Conservation (phyloP, 1,140 invertebrate species). For the Panagrolaimus sp. region DNA sequence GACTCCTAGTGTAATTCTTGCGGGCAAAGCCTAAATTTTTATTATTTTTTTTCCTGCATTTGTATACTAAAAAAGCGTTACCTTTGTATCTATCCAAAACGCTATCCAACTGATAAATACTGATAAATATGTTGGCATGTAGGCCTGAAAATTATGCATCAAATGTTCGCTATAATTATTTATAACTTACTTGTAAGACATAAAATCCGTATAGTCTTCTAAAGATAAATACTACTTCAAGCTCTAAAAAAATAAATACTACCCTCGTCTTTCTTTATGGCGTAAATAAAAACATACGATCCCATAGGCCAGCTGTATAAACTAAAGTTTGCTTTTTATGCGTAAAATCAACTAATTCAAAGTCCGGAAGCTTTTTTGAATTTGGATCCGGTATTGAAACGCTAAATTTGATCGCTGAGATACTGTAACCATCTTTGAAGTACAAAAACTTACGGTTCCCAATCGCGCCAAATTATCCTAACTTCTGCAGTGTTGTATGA, state of each 20-base stretch:
- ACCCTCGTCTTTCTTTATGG: no score
- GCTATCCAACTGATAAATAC: constrained; percentile 54
- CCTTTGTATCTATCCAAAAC: constrained; percentile 58
- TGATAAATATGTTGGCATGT: constrained; percentile 49
- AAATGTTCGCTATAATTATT: constrained; percentile 14
- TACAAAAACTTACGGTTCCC: constrained; percentile 38
- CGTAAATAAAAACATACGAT: constrained; percentile 17
- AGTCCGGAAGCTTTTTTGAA: constrained; percentile 56
- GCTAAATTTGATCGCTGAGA: no score
- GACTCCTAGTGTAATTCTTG: constrained; percentile 56
- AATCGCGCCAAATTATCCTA: constrained; percentile 54
- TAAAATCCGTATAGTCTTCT: constrained; percentile 56
- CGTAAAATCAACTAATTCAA: constrained; percentile 47
- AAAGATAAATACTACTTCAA: constrained; percentile 55
- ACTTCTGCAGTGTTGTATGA: constrained; percentile 59
- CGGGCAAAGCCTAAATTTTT: constrained; percentile 41
- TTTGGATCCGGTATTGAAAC: constrained; percentile 57
- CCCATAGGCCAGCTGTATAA: constrained; percentile 50
- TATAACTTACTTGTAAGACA: constrained; percentile 47
- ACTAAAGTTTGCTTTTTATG: constrained; percentile 49
- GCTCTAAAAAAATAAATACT: no score
- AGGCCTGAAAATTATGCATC: constrained; percentile 37
- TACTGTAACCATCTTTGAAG: no score
- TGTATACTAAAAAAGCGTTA: no score
- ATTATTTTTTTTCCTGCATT: no score